These are phyloP conservation scores for Delphinapterus leucas DNA, from an alignment of 2,113 vertebrate genomes.

Conservation along the genomic window DNA sequence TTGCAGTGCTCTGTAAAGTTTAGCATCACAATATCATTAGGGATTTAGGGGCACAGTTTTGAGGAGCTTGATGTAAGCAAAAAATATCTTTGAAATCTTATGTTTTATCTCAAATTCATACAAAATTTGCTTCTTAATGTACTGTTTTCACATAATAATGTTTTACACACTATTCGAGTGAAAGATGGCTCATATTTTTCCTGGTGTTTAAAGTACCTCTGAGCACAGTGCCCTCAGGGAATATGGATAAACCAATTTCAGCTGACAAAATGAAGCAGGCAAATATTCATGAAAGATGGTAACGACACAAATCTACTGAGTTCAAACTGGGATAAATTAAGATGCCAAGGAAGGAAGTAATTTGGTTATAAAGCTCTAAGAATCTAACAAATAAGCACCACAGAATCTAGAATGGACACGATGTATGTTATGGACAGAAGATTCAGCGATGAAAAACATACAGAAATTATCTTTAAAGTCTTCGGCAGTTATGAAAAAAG, in stretches of 20 bases:
- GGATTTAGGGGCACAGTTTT: background rate
- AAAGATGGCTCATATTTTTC: background rate
- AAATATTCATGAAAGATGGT: background rate
- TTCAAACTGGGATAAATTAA: background rate
- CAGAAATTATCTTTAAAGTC: background rate
- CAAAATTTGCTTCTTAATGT: background rate
- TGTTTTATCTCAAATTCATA: background rate
- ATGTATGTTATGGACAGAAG: background rate
- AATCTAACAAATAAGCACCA: background rate
- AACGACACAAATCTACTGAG: background rate
- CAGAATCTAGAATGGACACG: background rate
- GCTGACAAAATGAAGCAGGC: background rate
- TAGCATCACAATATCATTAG: background rate
- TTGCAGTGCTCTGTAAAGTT: background rate
- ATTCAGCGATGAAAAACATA: background rate
- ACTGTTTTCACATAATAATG: background rate
- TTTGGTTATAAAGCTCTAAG: background rate
- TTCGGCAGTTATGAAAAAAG: background rate
- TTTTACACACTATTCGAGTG: background rate
- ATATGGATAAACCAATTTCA: background rate
- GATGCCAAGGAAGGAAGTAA: background rate
- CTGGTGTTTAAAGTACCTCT: background rate
- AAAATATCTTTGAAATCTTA: background rate
- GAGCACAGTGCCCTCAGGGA: background rate
- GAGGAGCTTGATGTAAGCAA: background rate